Evolutionary conservation across 2,797 vertebrate genomes (phyloP), one percentile per base, ranked within the genome.

Genomic region (Adrianichthys oophorus): DNA sequence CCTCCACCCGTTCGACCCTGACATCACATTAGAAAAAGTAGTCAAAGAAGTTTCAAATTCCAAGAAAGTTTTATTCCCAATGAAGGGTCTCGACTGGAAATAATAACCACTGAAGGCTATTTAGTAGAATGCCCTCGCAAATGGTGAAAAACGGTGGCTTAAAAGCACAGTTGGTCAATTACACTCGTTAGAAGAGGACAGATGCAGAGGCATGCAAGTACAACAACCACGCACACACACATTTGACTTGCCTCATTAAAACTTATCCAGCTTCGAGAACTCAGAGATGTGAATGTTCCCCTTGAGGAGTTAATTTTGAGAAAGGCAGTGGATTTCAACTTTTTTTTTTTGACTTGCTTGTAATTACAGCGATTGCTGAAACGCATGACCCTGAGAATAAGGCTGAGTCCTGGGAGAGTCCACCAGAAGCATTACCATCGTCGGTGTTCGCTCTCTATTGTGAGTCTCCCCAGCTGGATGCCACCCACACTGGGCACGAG

Each of bases 211-310:
- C 82, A 78, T 76, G 65, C 66, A 70, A 73, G 73, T 79, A 61
- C 73, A 68, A 61, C 52, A 68, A 55, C 60, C 68, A 61, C 58
- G 19, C 69, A 65, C 71, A 76, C 69, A 76, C 70, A 69, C 65
- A 63, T 69, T 91, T 88, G 88, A 90, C 88, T 91, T 91, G 89
- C 85, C 90, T 91, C 90, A 91, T 92, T 92, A 92, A 91, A 91
- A 91, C 85, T 79, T 83, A 89, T 91, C 89, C 85, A 89, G 84
- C 87, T 87, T 79, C 85, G 70, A 88, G 84, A 92, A 90, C 86
- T 91, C 85, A 73, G 82, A 91, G 87, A 91, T 91, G 86, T 83
- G 87, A 86, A 89, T 80, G 82, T 87, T 85, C 91, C 90, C 82
- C 87, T 85, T 71, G 91, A 89, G 90, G 82, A 88, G 76, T 87